Evolutionary conservation across 1,140 invertebrate genomes (phyloP), one percentile per base, ranked within the genome.

Genomic region (Brachionus manjavacas): DNA sequence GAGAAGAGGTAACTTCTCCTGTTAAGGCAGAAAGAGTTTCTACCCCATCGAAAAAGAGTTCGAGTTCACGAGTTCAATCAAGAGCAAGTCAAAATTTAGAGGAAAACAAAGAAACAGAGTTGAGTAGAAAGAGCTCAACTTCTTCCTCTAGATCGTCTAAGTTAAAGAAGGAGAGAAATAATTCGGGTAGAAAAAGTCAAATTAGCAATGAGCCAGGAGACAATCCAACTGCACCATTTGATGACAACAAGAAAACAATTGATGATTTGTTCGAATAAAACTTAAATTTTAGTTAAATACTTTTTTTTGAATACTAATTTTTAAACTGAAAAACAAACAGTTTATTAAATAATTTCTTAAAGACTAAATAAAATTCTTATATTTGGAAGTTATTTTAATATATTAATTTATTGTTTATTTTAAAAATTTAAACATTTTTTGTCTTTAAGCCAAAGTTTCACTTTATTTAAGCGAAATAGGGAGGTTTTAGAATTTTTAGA

Each of bases 181-280:
- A 72, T 39, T 72, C 68, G 39, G 68, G 31, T 31, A 72, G 39
- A 20, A 72, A 39, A n/a, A 72, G 35, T 72, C 35, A 72, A 20
- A 41, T n/a, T 16, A 23, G 16, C 16, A 39, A 28, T 31, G 66
- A 12, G 14, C n/a, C 14, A 41, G n/a, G 31, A 43, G 9, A 72
- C 9, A 41, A 72, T 60, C 7, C 46, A 28, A 14, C 3, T 41
- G 25, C 31, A 31, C 14, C 9, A 41, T 20, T 20, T 20, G 39
- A 46, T 7, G 68, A 72, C 14, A 20, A 3, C 11, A 72, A 72
- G 39, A 72, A 72, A 20, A 43, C 68, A 72, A 72, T 72, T 41
- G 68, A 72, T 72, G 68, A 72, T 41, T 72, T 72, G 20, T 72
- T 72, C 35, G 68, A 72, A 41, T 72, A 41, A 72, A 72, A 23